Evolutionary conservation across 2,888 invertebrate species (phyloP).

Genomic region (Vannuccia rotundouncinata): DNA sequence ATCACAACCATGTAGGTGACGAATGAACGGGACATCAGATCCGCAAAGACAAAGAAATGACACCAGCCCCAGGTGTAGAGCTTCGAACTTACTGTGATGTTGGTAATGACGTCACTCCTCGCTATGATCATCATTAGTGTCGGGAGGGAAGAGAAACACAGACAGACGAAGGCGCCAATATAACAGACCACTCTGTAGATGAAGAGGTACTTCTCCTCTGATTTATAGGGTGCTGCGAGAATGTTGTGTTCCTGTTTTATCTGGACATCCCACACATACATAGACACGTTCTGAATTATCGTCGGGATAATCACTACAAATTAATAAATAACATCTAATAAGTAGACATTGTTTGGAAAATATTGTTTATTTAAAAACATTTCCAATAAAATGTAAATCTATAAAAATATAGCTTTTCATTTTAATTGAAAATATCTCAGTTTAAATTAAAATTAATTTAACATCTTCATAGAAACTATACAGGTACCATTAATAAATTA

Average conservation of each 20-base stretch:
- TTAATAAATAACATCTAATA: too few species aligned
- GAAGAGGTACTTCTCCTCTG: conserved; percentile 4
- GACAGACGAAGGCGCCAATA: not conserved
- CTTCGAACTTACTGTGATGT: not conserved
- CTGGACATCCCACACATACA: conserved; percentile 10
- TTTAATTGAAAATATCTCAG: too few species aligned
- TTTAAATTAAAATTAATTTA: too few species aligned
- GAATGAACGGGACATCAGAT: not conserved
- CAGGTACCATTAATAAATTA: too few species aligned
- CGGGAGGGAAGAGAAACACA: not conserved
- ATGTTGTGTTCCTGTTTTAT: conserved; percentile 19
- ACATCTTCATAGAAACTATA: too few species aligned
- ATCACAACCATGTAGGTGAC: conserved; percentile 9
- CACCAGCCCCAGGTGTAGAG: conserved; percentile 11
- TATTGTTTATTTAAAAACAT: too few species aligned
- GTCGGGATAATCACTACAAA: conserved; percentile 3
- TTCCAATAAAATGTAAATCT: too few species aligned
- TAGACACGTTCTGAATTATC: conserved; percentile 9
- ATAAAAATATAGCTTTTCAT: too few species aligned
- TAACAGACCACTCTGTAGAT: not conserved
- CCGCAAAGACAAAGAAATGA: conserved; percentile 1
- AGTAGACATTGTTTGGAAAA: too few species aligned
- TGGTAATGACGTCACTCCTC: not conserved
- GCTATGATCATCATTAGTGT: conserved; percentile 1
- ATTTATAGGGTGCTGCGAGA: not conserved